phyloP scores from a whole-genome alignment of 2,888 invertebrate genomes.

The Lycocerus yunnanus region DNA sequence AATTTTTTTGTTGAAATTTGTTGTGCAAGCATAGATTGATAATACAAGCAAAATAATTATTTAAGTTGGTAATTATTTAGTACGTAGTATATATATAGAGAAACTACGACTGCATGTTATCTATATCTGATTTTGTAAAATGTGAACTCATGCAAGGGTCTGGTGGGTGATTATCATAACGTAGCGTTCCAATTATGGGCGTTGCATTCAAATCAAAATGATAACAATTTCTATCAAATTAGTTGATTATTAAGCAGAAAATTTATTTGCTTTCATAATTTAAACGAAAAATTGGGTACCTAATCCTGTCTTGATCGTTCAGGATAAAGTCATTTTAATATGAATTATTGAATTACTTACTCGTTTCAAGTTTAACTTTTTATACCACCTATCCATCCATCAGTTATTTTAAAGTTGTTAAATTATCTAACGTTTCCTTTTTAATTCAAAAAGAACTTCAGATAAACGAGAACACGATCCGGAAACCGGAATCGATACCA shows the following conservation, averaged over 20 bases:
- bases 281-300: neutral
- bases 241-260: constrained; percentile 6
- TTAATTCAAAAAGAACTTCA: neutral
- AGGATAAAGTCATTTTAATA: neutral
- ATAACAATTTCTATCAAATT: constrained; percentile 22
- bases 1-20: neutral
- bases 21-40: neutral
- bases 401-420: neutral
- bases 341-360: neutral
- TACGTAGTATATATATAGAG: constrained; percentile 5
- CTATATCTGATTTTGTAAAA: constrained; percentile 16
- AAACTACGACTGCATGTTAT: constrained; percentile 1
- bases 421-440: constrained; percentile 1
- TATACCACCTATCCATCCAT: neutral
- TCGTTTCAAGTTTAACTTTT: neutral
- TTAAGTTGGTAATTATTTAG: constrained; percentile 7
- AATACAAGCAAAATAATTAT: neutral
- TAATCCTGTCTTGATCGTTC: neutral
- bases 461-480: constrained; percentile 3
- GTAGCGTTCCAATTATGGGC: constrained; percentile 22
- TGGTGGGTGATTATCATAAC: constrained; percentile 6
- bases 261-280: constrained; percentile 4
- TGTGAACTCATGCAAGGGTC: constrained; percentile 14
- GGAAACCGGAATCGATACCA: neutral
- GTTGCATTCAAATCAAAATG: constrained; percentile 14